These are phyloP conservation scores for Calameuta pallipes DNA, from an alignment of 2,888 invertebrate genomes.

Conservation along the genomic window DNA sequence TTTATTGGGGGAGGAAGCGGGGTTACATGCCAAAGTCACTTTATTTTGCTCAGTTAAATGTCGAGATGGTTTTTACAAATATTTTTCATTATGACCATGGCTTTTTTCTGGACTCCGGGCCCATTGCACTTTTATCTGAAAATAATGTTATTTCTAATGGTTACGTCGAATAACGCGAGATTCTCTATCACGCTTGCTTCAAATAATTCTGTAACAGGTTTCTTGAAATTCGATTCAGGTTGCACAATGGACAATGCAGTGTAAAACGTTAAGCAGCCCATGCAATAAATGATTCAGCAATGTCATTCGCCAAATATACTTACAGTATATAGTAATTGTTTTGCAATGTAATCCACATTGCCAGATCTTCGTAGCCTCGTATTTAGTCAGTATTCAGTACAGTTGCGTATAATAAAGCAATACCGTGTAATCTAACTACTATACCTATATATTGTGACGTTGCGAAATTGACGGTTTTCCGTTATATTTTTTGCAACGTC, in stretches of 20 bases:
- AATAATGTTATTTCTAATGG: not conserved
- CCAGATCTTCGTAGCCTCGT: not conserved
- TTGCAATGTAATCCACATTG: not conserved
- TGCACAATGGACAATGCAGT: not conserved
- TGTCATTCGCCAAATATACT: not conserved
- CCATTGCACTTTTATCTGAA: not conserved
- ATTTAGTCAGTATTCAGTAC: not conserved
- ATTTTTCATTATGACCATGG: not conserved
- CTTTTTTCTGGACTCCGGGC: not conserved
- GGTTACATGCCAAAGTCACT: not conserved
- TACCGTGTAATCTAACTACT: not conserved
- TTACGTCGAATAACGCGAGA: not conserved
- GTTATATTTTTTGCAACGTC: not conserved
- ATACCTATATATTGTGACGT: too few relatives aligned
- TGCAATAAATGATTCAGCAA: not conserved
- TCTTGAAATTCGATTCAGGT: not conserved
- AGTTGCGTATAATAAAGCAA: not conserved
- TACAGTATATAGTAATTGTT: not conserved
- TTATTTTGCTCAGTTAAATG: not conserved
- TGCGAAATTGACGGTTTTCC: not conserved
- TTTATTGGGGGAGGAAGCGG: not conserved
- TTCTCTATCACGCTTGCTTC: not conserved
- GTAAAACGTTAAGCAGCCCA: not conserved
- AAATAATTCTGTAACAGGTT: constrained; percentile 1
- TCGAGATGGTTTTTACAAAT: not conserved